phyloP scores from a whole-genome alignment of 2,797 vertebrate species.

The Adelosebastes latens region DNA sequence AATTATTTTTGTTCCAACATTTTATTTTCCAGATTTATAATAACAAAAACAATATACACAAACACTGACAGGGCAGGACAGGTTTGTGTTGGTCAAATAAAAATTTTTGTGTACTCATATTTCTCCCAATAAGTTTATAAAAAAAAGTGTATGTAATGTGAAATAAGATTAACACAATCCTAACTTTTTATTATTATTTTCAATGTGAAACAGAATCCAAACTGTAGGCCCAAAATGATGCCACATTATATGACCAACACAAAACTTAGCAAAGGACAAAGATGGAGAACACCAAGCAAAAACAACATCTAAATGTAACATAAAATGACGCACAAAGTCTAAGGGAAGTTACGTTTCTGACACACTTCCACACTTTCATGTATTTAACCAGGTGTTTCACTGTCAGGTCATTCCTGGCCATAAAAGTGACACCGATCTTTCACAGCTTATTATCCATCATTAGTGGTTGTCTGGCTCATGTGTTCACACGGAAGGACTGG shows the following conservation, averaged over 20 bases:
- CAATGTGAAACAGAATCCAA: not conserved
- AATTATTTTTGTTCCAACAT: too few relatives aligned
- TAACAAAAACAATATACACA: too few relatives aligned
- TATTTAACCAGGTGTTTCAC: slow-evolving; percentile 26
- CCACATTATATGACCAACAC: not conserved
- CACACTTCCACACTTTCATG: slow-evolving; percentile 3
- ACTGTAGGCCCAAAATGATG: not conserved
- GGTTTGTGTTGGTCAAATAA: too few relatives aligned
- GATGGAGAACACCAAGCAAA: not conserved
- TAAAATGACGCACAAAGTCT: not conserved
- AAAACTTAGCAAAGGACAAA: not conserved
- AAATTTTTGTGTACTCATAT: not conserved
- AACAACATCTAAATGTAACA: not conserved
- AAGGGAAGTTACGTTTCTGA: not conserved
- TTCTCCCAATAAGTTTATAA: not conserved
- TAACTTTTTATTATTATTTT: not conserved
- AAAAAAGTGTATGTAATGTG: not conserved
- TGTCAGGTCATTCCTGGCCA: not conserved
- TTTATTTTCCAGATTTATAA: too few relatives aligned
- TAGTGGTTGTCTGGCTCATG: slow-evolving; percentile 32
- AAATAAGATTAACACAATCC: not conserved
- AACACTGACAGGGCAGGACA: too few relatives aligned
- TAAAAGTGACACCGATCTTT: not conserved
- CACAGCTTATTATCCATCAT: slow-evolving; percentile 20
- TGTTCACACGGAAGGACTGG: not conserved